These are phyloP conservation scores for Diphyllodes magnificus DNA, from an alignment of 2,113 vertebrate species.

Conservation along the genomic window DNA sequence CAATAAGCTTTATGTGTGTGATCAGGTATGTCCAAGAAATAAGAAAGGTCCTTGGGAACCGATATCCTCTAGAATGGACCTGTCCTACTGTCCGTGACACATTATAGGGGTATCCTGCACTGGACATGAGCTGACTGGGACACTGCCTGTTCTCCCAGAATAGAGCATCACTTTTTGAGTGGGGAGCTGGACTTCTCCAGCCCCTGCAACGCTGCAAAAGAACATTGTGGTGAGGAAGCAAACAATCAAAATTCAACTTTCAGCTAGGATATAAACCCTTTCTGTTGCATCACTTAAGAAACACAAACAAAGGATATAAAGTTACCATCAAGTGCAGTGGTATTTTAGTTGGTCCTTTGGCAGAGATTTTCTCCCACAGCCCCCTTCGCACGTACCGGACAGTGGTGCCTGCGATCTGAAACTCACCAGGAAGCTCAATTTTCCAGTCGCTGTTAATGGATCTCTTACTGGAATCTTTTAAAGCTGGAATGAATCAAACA, in stretches of 20 bases:
- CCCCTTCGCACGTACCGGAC: conserved; percentile 95
- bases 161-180: not conserved
- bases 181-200: not conserved
- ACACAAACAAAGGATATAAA: conserved; percentile 41
- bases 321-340: conserved; percentile 95
- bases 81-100: not conserved
- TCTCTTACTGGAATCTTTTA: conserved; percentile 89
- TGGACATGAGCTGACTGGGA: not conserved
- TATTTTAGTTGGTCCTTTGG: conserved; percentile 93
- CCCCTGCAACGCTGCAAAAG: not conserved
- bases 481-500: conserved; percentile 73
- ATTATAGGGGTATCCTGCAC: not conserved
- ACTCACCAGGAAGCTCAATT: conserved; percentile 97
- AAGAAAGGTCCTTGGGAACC: not conserved
- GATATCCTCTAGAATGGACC: not conserved
- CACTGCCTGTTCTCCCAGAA: not conserved
- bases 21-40: not conserved
- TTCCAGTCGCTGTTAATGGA: conserved; percentile 99
- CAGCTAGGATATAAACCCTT: not conserved
- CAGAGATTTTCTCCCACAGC: conserved; percentile 98
- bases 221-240: not conserved
- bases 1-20: not conserved
- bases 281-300: not conserved
- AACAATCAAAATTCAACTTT: not conserved
- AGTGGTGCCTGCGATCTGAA: conserved; percentile 94